Base-by-base conservation (phyloP, 2,888 invertebrate genomes). In the Terebella lapidaria region DNA sequence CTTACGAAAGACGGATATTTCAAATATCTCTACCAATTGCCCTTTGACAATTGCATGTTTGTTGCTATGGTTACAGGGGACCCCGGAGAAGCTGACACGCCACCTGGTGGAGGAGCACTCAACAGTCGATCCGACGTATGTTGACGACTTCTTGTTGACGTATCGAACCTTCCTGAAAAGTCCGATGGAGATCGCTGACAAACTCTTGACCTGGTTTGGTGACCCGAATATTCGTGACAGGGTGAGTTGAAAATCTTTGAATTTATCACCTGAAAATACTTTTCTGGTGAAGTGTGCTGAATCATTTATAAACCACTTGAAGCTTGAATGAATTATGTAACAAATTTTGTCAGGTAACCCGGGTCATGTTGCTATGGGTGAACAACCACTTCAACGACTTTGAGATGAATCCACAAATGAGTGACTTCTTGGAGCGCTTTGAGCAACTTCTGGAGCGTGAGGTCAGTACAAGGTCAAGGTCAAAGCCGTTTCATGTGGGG, bases 321-420 rank as follows among this genome's bases (percentile, higher is more conserved):
- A 35, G 42, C n/a, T 10, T 35, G 10, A 35, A 35, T 35, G 42
- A 15, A 35, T 35, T 15, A 15, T 15, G 42, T 35, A 10, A 10
- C 42, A 35, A 15, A 35, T 35, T 35, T n/a, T 60, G 57, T 29
- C 86, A 94, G 77, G 96, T 96, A 2, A 95, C 96, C 0, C 85
- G 97, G 61, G 94, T 99, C 0, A 92, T 99, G 10, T 84, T 99
- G 49, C 86, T 97, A 10, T 99, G 99, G 99, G 96, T 97, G 1
- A 97, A 97, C 81, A 97, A 78, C 62, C 80, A 80, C 67, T 80
- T 79, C 70, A 78, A 76, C 62, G 81, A 81, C 68, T 80, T 81
- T 68, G 80, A 80, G 84, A 94, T 91, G 3, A 92, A 94, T 81
- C 89, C 92, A 25, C 88, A 88, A 62, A 94, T 99, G 94, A 94